A percentile compares a stretch with the other conserved stretches of the same genome.
These are phyloP conservation scores for Ictinia mississippiensis DNA, from an alignment of 2,797 vertebrate species.

Conservation along the genomic window DNA sequence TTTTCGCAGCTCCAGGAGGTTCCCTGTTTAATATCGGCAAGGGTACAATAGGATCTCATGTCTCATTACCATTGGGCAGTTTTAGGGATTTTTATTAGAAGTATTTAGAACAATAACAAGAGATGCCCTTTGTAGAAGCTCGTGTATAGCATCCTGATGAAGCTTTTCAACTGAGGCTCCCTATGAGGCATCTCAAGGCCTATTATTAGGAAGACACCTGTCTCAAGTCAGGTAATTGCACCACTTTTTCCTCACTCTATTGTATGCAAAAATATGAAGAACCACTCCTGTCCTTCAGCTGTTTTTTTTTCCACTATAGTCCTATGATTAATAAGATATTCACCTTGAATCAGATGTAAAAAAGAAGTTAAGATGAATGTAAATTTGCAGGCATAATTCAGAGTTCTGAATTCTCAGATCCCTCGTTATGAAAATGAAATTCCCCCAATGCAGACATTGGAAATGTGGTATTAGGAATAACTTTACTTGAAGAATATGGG, in stretches of 20 bases:
- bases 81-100: background rate
- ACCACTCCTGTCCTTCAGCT: background rate
- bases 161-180: background rate
- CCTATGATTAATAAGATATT: background rate
- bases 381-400: background rate
- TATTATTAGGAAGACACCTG: background rate
- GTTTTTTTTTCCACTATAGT: background rate
- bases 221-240: background rate
- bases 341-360: background rate
- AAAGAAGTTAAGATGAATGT: background rate
- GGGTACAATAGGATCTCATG: background rate
- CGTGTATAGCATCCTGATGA: background rate
- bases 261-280: background rate
- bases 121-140: background rate
- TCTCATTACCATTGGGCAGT: background rate
- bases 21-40: slow-evolving; percentile 11
- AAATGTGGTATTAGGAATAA: background rate
- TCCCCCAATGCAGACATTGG: background rate
- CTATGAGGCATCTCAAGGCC: background rate
- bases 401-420: background rate
- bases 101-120: background rate
- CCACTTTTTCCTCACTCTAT: background rate
- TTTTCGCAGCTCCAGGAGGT: background rate
- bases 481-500: background rate
- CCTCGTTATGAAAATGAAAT: background rate